phyloP scores from a whole-genome alignment of 2,113 vertebrate species.

The Hippocampus mohnikei region DNA sequence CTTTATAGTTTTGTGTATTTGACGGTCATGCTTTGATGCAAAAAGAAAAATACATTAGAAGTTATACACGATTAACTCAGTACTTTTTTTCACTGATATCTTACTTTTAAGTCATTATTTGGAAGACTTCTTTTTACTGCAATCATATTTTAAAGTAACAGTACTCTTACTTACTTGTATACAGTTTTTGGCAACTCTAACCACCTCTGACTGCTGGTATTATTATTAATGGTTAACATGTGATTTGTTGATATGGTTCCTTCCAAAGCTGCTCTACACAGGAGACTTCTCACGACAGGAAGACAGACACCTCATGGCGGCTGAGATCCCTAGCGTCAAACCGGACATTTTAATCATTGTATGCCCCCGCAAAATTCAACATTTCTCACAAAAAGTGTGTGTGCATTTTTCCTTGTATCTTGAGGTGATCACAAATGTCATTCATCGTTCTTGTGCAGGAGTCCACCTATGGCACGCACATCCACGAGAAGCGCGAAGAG shows the following conservation, averaged over 20 bases:
- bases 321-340: constrained; percentile 96
- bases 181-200: background rate
- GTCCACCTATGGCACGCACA: constrained; percentile 94
- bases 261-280: constrained; percentile 84
- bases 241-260: constrained; percentile 27
- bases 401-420: background rate
- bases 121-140: background rate
- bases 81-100: too few relatives aligned
- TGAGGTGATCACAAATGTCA: background rate
- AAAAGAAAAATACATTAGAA: too few relatives aligned
- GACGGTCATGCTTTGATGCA: too few relatives aligned
- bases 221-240: too few relatives aligned
- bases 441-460: constrained; percentile 73
- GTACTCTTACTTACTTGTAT: too few relatives aligned
- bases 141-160: too few relatives aligned
- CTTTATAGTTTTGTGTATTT: too few relatives aligned
- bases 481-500: constrained; percentile 95
- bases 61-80: too few relatives aligned
- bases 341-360: constrained; percentile 97
- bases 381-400: background rate
- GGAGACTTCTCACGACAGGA: constrained; percentile 98
- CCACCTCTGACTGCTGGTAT: background rate
- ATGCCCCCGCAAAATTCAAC: background rate
- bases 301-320: constrained; percentile 96
- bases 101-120: too few relatives aligned